phyloP scores from a whole-genome alignment of 2,113 vertebrate genomes.

The Thryonomys swinderianus region DNA sequence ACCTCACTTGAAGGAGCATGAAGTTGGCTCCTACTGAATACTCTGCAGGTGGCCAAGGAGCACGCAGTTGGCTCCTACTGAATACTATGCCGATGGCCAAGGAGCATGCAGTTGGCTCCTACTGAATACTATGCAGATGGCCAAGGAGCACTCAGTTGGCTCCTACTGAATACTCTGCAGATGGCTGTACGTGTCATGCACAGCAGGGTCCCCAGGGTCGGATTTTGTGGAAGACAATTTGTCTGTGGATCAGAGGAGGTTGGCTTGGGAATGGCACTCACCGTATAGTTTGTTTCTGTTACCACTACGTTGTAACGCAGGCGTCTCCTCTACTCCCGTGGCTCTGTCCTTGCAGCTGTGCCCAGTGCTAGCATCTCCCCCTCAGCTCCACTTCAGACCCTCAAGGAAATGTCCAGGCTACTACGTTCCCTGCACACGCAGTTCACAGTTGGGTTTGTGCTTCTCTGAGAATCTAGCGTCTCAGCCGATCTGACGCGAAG shows the following conservation, averaged over 20 bases:
- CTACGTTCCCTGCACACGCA: background rate
- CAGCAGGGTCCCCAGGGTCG: background rate
- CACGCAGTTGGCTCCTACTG: background rate
- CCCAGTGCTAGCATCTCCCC: background rate
- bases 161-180: background rate
- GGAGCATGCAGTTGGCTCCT: background rate
- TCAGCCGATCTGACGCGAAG: background rate
- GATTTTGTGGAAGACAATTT: background rate
- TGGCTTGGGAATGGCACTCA: background rate
- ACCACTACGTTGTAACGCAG: background rate
- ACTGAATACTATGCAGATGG: fast-evolving
- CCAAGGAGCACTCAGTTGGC: background rate
- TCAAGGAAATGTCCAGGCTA: background rate
- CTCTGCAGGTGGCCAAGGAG: too few species aligned
- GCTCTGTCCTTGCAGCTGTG: background rate
- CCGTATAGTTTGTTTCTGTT: background rate
- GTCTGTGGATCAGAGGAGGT: background rate
- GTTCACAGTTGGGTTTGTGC: background rate
- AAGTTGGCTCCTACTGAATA: background rate
- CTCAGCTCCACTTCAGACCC: background rate
- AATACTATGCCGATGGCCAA: too few species aligned
- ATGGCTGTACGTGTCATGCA: background rate
- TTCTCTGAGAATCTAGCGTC: background rate
- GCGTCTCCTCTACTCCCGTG: background rate
- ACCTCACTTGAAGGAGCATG: background rate